Evolutionary conservation across 2,888 invertebrate species (phyloP), one percentile per base, ranked within the genome.

Genomic region (Barypeithes pellucidus): DNA sequence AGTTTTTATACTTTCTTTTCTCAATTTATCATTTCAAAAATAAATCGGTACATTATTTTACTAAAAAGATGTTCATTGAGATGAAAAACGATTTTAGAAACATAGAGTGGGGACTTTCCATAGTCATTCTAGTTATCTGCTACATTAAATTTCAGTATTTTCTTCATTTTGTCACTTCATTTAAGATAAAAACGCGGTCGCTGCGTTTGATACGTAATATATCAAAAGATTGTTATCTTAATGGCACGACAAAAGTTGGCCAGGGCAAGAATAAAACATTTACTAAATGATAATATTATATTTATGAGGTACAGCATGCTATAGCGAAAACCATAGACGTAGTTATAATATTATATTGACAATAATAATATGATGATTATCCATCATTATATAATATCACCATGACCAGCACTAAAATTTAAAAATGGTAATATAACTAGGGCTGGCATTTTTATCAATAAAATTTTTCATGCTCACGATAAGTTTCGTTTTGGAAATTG

Each of bases 91-190:
- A 43, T 14, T 29, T 61, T 14, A 43, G 4, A 29, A 22, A 61
- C 41, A 24, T 20, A 24, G 11, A 45, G 45, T 45, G 43, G 14
- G 16, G 24, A 61, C 24, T 61, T 61, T 67, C 41, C 57, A 22
- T 67, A 67, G 36, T 43, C 29, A 59, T 67, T 67, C 59, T 43
- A 67, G 43, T 57, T 67, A 67, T 67, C 67, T 57, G 22, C 57
- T 67, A 67, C 67, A 57, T 67, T 72, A 72, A 66, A 67, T 62
- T 72, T 72, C 67, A 72, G 72, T 72, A 68, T 73, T 73, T 73
- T 65, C 73, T 73, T 70, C 66, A 70, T 69, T 69, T 73, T 73
- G 69, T 73, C 73, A 73, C 73, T 73, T 73, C 69, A 69, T 73
- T 73, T 70, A 20, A 73, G 73, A 73, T 73, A 73, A 69, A 73